These are phyloP conservation scores for Schrankia costaestrigalis DNA, from an alignment of 2,888 invertebrate species.

Conservation along the genomic window DNA sequence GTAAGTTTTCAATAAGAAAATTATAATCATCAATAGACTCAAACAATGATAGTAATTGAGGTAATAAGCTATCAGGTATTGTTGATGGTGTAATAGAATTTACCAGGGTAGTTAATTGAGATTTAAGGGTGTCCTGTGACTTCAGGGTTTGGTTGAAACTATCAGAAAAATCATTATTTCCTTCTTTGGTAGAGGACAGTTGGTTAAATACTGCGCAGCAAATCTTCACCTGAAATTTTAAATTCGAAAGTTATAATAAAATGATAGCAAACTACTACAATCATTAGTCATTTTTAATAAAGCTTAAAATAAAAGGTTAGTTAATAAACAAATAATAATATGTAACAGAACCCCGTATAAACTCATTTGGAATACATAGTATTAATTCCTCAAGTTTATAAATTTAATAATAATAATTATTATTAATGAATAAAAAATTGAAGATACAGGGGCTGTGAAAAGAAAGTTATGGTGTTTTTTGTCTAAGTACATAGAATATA, in stretches of 20 bases:
- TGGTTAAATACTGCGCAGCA: conserved; percentile 27
- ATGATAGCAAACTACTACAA: background rate
- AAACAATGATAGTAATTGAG: conserved; percentile 50
- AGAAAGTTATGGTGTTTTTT: too few relatives aligned
- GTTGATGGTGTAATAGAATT: conserved; percentile 33
- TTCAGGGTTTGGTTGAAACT: conserved; percentile 32
- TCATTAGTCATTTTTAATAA: too few relatives aligned
- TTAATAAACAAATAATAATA: too few relatives aligned
- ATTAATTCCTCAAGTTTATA: too few relatives aligned
- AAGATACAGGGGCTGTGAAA: too few relatives aligned
- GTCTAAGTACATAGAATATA: too few relatives aligned
- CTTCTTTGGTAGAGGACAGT: conserved; percentile 12
- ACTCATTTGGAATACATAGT: too few relatives aligned
- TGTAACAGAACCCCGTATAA: too few relatives aligned
- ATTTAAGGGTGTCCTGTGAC: conserved; percentile 56
- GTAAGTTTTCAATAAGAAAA: conserved; percentile 47
- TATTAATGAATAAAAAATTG: too few relatives aligned
- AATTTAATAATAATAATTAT: too few relatives aligned
- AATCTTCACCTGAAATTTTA: conserved; percentile 23
- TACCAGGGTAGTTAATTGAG: conserved; percentile 44
- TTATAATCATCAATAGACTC: conserved; percentile 54
- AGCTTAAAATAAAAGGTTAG: too few relatives aligned
- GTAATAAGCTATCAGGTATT: conserved; percentile 40
- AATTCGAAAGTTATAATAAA: too few relatives aligned
- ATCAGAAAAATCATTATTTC: conserved; percentile 20